phyloP scores from a whole-genome alignment of 1,140 invertebrate species.

The Drosophila asahinai region DNA sequence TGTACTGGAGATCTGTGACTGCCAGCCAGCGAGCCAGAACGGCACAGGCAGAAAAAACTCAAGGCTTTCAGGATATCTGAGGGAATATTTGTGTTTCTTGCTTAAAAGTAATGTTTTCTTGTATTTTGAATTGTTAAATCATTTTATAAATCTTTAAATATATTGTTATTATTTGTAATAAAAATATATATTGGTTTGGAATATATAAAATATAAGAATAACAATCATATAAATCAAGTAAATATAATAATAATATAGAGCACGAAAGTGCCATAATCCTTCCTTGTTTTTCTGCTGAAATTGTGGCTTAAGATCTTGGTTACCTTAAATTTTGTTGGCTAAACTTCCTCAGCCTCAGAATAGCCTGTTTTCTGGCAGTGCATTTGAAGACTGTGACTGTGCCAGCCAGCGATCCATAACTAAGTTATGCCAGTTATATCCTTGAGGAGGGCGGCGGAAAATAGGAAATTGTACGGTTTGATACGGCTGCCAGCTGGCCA shows the following conservation, averaged over 20 bases:
- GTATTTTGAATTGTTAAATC: background rate
- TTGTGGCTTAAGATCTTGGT: too few species aligned
- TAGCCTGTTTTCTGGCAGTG: conserved; percentile 13
- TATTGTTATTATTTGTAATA: too few species aligned
- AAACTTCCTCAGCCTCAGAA: too few species aligned
- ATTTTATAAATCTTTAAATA: background rate
- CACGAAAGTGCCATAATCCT: too few species aligned
- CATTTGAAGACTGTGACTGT: conserved; percentile 6
- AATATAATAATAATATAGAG: too few species aligned
- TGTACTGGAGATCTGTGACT: conserved; percentile 6
- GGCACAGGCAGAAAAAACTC: background rate
- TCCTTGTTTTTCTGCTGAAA: too few species aligned
- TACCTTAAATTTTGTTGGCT: too few species aligned
- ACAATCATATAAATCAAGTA: too few species aligned
- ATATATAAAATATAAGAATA: too few species aligned
- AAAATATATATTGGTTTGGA: too few species aligned
- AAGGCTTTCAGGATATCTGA: background rate
- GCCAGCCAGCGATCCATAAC: conserved; percentile 46
- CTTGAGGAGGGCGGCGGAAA: conserved; percentile 13
- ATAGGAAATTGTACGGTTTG: conserved; percentile 26
- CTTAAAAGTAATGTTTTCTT: background rate
- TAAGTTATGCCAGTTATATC: conserved; percentile 62
- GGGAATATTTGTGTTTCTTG: background rate
- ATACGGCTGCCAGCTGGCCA: conserved; percentile 28
- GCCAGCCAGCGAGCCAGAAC: conserved; percentile 15